Evolutionary conservation across 1,140 invertebrate species (phyloP), one percentile per base, ranked within the genome.

Genomic region (Hyposmocoma kahamanoa): DNA sequence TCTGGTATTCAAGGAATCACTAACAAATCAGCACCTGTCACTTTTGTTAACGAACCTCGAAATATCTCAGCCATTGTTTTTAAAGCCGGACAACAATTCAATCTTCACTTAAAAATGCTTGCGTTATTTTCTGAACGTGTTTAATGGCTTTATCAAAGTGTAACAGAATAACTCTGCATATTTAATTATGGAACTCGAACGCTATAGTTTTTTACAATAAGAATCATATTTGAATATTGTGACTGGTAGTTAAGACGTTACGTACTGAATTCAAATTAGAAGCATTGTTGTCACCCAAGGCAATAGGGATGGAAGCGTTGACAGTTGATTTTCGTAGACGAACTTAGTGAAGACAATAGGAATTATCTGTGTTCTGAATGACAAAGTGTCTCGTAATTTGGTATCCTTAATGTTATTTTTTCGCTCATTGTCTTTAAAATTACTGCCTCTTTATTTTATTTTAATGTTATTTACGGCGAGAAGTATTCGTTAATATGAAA

Each of bases 21-120:
- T 51, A 58, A 71, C 67, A 72, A 67, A 72, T 76, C 70, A 73
- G 54, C 72, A 67, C 63, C 72, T 69, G 72, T 71, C 72, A 76
- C 46, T 66, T 65, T 50, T 34, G 54, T 66, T 65, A 67, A 63
- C 56, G 41, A 45, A 61, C 52, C 53, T 64, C 53, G 54, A 56
- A 75, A 75, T 67, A 72, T 48, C 53, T 28, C 32, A 41, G 47
- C 67, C 58, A 76, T 76, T 76, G 72, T 76, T 66, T 36, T 69
- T 62, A 56, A 64, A 69, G 50, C 41, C 53, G 64, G 50, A 63
- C 60, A 53, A 72, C 63, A 73, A 72, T 69, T 67, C 65, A 60
- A 66, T 67, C 53, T 67, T 63, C 65, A 57, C 66, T 60, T 59
- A 52, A 65, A 64, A 62, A 66, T 53, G 50, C 54, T 36, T 21